Evolutionary conservation across 2,797 vertebrate species (phyloP), one percentile per base, ranked within the genome.

Genomic region (Danio albolineatus): DNA sequence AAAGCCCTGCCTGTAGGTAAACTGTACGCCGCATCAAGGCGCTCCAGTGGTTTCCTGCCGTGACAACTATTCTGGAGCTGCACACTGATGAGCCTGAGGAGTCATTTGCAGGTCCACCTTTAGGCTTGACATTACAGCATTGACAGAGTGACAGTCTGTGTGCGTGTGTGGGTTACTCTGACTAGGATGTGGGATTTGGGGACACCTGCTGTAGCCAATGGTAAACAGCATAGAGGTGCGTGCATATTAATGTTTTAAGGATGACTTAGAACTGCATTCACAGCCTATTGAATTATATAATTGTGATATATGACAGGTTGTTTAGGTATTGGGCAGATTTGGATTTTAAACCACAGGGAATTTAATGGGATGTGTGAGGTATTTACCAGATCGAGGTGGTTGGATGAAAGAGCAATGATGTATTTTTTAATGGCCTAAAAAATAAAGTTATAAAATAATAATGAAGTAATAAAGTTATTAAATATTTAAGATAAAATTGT

Each of bases 161-260:
- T 61, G 62, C n/a, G n/a, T 60, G 64, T 41, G 13, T 28, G 17
- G 53, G 49, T 43, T 36, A n/a, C 8, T 17, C 14, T 12, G 14
- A 36, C 44, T 54, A 16, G 21, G 39, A 54, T 28, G 3, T 80
- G 17, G 53, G 41, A 74, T 84, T 53, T 82, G 81, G 38, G 73
- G 57, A 65, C 79, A 83, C 59, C 64, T 76, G 56, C 49, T 79
- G 75, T 67, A 79, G 60, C 53, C 62, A 61, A 69, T 76, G 28
- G 54, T 78, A 83, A 73, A 80, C 64, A 76, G 73, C 64, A 71
- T 17, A 53, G 54, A 59, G 19, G 12, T 57, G 6, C 1, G 9
- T 59, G 54, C 73, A 74, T 77, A 73, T 80, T 85, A 41, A 77
- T 77, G 73, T 16, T 69, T 19, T 39, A 70, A 53, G 53, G 49